Evolutionary conservation across 1,140 invertebrate species (phyloP).

Genomic region (Paraescarpia echinospica): DNA sequence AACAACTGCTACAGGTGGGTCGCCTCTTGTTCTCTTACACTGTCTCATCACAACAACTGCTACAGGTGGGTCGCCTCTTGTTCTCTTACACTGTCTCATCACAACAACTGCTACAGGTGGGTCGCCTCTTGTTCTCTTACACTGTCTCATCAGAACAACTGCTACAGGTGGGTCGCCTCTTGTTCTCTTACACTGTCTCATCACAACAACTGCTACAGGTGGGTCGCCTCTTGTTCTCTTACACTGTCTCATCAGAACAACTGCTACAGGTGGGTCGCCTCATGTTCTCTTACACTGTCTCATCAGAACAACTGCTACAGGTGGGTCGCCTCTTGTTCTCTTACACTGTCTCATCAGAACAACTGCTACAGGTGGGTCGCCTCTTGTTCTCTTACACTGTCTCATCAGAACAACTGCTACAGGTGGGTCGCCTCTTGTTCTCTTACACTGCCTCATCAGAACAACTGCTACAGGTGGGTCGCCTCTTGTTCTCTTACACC

Average conservation of each 20-base stretch:
- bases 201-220: constrained; percentile 98
- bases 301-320: constrained; percentile 96
- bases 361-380: constrained; percentile 88
- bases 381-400: not conserved
- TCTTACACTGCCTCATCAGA: constrained; percentile 67
- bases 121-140: not conserved
- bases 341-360: constrained; percentile 71
- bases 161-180: constrained; percentile 77
- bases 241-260: constrained; percentile 79
- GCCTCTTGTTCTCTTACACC: not conserved
- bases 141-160: constrained; percentile 83
- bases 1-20: constrained; percentile 95
- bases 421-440: constrained; percentile 66
- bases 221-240: constrained; percentile 31
- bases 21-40: not conserved
- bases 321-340: constrained; percentile 60
- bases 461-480: constrained; percentile 92
- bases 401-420: constrained; percentile 92
- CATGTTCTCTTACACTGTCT: too few species aligned
- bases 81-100: constrained; percentile 58
- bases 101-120: constrained; percentile 97
- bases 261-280: constrained; percentile 80
- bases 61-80: constrained; percentile 73
- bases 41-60: constrained; percentile 85
- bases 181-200: constrained; percentile 48